Evolutionary conservation across 1,140 invertebrate species (phyloP).

Genomic region (Papilio xuthus): DNA sequence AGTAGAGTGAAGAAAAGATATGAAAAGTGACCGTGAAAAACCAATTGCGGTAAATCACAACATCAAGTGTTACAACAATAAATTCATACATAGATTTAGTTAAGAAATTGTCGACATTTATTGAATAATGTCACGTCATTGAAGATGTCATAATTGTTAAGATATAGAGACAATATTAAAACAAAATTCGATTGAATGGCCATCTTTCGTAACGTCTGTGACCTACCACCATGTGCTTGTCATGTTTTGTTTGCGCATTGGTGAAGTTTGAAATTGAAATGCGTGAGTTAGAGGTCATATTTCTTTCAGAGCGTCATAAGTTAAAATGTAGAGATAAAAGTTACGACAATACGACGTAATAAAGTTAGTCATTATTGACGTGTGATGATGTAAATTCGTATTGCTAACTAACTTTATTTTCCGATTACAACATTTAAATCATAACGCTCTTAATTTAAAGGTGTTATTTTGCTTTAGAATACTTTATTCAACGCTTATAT

Average conservation of each 20-base stretch:
- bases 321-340: background rate
- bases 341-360: no score
- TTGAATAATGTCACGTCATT: conserved; percentile 37
- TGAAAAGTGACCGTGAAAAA: conserved; percentile 7
- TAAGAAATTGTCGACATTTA: conserved; percentile 41
- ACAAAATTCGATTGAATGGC: conserved; percentile 26
- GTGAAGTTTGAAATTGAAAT: conserved; percentile 16
- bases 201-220: conserved; percentile 2
- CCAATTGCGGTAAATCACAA: conserved; percentile 40
- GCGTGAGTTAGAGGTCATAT: conserved; percentile 6
- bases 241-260: conserved; percentile 1
- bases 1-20: background rate
- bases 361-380: background rate
- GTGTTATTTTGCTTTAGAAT: background rate
- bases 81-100: conserved; percentile 46
- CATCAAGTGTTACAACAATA: conserved; percentile 51
- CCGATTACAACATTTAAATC: background rate
- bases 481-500: no score
- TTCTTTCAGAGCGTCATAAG: background rate
- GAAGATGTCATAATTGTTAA: conserved; percentile 24
- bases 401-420: background rate
- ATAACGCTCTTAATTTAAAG: background rate
- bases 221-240: conserved; percentile 17
- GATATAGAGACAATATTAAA: conserved; percentile 16
- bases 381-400: background rate